Evolutionary conservation across 2,113 vertebrate species (phyloP), one percentile per base, ranked within the genome.

Genomic region (Rhabdomys dilectus): DNA sequence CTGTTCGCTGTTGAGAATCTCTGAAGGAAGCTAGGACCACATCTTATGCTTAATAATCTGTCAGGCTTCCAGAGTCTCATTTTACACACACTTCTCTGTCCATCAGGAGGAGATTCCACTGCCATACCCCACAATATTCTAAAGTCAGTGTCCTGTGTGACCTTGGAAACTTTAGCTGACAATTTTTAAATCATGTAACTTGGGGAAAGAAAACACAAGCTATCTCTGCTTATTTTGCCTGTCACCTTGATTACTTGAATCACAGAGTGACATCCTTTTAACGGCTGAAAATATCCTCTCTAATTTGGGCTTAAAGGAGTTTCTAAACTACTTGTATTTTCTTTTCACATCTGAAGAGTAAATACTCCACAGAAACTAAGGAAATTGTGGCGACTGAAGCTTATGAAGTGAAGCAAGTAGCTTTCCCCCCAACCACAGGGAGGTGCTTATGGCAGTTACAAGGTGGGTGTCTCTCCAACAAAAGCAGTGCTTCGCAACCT

Each of bases 241-340:
- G 82, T 96, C 96, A 96, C 92, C 26, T 51, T 95, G 77, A 96
- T 96, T 89, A 80, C 42, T 77, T 75, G 51, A 96, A 96, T 97
- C 75, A 87, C 91, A 97, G 48, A 76, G 96, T 48, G 82, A 96
- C 82, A 96, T 94, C 91, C 73, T 94, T 97, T 91, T 84, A 91
- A 92, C 82, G 75, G 73, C 82, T 96, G 89, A 94, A 97, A 94
- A 97, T 96, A 96, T 51, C 86, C 89, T 96, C 82, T 94, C 88
- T 96, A 95, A 95, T 97, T 97, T 94, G 73, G 42, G 34, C 60
- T 96, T 96, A 97, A 96, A 97, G 89, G 82, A 31, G 66, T 91
- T 96, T 93, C 89, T 96, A 95, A 97, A 95, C 97, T 64, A 87
- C 72, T 81, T 97, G 81, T 78, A 93, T 95, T 97, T 98, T 81